Conservation (phyloP, 2,113 vertebrate genomes). For the Bubo blakistoni region DNA sequence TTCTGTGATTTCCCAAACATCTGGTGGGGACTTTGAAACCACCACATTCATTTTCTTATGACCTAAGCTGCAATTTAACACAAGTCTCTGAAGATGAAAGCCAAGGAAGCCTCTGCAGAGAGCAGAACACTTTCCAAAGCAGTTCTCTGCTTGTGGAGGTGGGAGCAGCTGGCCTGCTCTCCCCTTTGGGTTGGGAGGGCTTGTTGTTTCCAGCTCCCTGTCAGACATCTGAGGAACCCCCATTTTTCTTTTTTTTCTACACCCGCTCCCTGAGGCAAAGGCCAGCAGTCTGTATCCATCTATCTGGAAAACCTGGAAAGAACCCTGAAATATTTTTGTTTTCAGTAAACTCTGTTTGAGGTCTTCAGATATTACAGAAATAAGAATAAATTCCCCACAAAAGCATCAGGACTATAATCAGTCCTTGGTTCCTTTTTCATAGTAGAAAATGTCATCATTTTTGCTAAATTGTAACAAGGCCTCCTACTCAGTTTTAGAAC, state of each 20-base stretch:
- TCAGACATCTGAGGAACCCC: neutral
- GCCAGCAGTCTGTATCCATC: neutral
- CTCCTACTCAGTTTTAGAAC: neutral
- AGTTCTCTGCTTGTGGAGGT: neutral
- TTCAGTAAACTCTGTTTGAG: neutral
- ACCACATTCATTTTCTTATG: constrained; percentile 27
- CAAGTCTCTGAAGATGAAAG: constrained; percentile 41
- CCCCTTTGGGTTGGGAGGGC: neutral
- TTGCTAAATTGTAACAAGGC: neutral
- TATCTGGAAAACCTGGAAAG: neutral
- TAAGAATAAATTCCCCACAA: neutral
- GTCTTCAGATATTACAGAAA: neutral
- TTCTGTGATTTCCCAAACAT: constrained; percentile 37
- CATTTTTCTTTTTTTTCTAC: neutral
- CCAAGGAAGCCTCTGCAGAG: constrained; percentile 6
- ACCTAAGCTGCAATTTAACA: constrained; percentile 29
- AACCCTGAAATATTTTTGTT: neutral
- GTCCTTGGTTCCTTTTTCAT: neutral
- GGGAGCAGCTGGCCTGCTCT: neutral
- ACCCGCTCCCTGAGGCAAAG: neutral
- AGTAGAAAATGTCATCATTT: neutral
- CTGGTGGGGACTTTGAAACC: constrained; percentile 51
- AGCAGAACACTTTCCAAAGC: neutral
- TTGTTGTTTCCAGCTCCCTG: neutral
- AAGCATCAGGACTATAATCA: neutral